These are phyloP conservation scores for Lamproptera curius DNA, from an alignment of 2,888 invertebrate species.

Conservation along the genomic window DNA sequence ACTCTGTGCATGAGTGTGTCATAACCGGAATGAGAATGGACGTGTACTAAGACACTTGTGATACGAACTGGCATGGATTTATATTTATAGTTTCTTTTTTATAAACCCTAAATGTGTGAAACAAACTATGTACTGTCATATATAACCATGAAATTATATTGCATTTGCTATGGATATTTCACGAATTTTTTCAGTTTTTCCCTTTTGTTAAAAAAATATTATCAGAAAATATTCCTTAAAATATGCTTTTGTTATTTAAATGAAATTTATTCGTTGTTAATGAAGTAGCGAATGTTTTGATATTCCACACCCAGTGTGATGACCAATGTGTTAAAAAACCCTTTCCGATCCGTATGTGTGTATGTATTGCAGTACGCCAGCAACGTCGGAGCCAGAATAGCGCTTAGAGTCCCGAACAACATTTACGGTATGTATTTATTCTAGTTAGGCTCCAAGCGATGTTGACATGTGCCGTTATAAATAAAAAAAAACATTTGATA, in stretches of 20 bases:
- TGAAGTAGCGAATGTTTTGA: slow-evolving; percentile 39
- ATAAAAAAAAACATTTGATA: too few species aligned
- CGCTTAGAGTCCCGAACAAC: slow-evolving; percentile 81
- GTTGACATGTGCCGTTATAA: not conserved
- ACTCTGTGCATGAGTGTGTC: slow-evolving; percentile 57
- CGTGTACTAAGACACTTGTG: slow-evolving; percentile 28
- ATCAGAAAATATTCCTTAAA: too few species aligned
- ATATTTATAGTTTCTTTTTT: too few species aligned
- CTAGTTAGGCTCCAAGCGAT: not conserved
- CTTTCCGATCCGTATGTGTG: slow-evolving; percentile 58
- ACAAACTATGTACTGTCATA: not conserved
- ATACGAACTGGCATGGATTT: slow-evolving; percentile 16
- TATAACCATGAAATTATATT: not conserved
- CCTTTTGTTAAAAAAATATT: not conserved
- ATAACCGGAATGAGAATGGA: slow-evolving; percentile 48
- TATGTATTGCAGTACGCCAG: slow-evolving; percentile 91
- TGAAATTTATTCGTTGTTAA: slow-evolving; percentile 10
- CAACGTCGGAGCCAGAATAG: slow-evolving; percentile 92
- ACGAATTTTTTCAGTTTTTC: too few species aligned
- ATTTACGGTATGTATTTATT: slow-evolving; percentile 49
- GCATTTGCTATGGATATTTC: not conserved
- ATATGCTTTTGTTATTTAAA: too few species aligned
- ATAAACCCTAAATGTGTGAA: slow-evolving; percentile 2
- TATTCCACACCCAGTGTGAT: slow-evolving; percentile 39
- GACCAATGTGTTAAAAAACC: slow-evolving; percentile 25